Percentiles rank a stretch among this genome's conserved stretches.
Conservation (phyloP, 1,140 invertebrate genomes). For the Bombus picipes region DNA sequence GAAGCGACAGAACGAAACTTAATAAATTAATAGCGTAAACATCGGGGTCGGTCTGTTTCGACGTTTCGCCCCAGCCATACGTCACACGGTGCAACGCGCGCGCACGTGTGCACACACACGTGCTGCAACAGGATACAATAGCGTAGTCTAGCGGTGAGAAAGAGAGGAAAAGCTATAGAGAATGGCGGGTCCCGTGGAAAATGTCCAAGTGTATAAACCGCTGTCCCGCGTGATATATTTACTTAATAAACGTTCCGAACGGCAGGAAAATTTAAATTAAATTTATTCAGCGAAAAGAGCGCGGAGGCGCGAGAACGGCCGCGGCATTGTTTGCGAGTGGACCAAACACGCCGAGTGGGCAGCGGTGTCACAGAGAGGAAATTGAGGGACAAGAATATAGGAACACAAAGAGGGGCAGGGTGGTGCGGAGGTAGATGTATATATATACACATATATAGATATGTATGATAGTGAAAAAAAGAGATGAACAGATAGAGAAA, state of each 20-base stretch:
- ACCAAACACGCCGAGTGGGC: conserved; percentile 34
- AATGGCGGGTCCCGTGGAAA: conserved; percentile 45
- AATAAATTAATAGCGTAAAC: conserved; percentile 67
- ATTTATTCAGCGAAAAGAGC: conserved; percentile 70
- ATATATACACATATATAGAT: no score
- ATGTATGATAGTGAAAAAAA: not conserved
- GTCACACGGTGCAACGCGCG: conserved; percentile 37
- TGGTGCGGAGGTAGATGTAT: no score
- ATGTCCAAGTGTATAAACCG: conserved; percentile 56
- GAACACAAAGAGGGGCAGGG: not conserved
- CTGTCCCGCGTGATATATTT: conserved; percentile 67
- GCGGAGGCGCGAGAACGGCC: conserved; percentile 48
- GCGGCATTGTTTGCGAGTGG: conserved; percentile 64
- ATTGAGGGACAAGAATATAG: conserved; percentile 37
- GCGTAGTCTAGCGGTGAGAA: no score
- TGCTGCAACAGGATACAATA: not conserved
- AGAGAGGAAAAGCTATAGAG: no score
- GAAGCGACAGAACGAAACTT: conserved; percentile 47
- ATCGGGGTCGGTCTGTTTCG: conserved; percentile 44
- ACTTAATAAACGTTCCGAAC: conserved; percentile 71
- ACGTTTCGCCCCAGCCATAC: conserved; percentile 43
- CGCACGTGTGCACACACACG: conserved; percentile 1
- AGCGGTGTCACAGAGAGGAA: conserved; percentile 29
- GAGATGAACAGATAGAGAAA: not conserved
- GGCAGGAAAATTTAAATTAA: conserved; percentile 71